phyloP scores from a whole-genome alignment of 2,113 vertebrate species.

The Desmodus rotundus region DNA sequence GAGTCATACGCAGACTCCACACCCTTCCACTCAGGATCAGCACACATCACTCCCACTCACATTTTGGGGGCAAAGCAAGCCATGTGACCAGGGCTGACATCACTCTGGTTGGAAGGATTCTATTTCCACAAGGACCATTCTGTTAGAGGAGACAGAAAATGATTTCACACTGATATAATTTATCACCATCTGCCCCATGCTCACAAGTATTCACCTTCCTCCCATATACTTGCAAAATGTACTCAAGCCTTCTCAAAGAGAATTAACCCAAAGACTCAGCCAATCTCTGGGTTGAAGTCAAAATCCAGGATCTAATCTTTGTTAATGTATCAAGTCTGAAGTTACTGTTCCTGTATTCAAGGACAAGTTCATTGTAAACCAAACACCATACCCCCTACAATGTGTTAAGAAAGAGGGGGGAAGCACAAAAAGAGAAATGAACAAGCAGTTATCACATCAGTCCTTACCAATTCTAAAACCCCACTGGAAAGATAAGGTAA shows the following conservation, averaged over 20 bases:
- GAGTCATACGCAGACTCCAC: fast-evolving
- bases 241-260: background rate
- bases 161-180: fast-evolving
- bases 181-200: fast-evolving
- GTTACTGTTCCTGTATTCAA: background rate
- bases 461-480: background rate
- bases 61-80: background rate
- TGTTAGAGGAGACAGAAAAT: background rate
- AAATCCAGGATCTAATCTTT: background rate
- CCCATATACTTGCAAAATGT: background rate
- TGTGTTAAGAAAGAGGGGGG: fast-evolving
- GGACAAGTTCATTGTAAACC: background rate
- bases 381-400: fast-evolving
- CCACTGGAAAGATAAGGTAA: fast-evolving
- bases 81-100: fast-evolving
- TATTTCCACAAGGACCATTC: background rate
- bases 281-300: background rate
- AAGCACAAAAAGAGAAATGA: fast-evolving
- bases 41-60: fast-evolving
- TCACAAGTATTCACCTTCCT: background rate
- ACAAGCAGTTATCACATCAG: fast-evolving
- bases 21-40: background rate
- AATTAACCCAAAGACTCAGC: background rate
- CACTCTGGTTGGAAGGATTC: too few relatives aligned
- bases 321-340: background rate